These are phyloP conservation scores for Actenoides hombroni DNA, from an alignment of 2,113 vertebrate genomes.

Conservation along the genomic window DNA sequence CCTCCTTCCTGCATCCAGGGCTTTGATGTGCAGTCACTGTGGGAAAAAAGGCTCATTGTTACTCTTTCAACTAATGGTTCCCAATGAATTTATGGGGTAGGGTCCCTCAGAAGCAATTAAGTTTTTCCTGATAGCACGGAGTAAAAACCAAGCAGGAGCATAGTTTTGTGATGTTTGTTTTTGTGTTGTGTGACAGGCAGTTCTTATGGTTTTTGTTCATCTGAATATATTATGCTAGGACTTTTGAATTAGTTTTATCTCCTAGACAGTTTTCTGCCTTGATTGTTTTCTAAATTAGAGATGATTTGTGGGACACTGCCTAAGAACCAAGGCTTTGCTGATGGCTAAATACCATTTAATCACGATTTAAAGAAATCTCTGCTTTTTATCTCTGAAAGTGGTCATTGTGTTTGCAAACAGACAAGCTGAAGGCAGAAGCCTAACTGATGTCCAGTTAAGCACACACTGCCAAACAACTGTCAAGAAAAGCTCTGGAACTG, in stretches of 20 bases:
- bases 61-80: not conserved
- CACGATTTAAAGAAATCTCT: not conserved
- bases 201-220: not conserved
- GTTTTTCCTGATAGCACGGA: not conserved
- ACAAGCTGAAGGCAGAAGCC: slow-evolving; percentile 13
- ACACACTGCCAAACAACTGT: slow-evolving; percentile 57
- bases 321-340: not conserved
- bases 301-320: not conserved
- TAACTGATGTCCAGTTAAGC: slow-evolving; percentile 56
- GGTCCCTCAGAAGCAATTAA: not conserved
- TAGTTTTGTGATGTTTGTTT: not conserved
- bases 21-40: not conserved
- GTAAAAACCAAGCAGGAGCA: not conserved
- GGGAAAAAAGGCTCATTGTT: not conserved
- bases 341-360: slow-evolving; percentile 1
- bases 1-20: not conserved
- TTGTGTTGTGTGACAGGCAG: not conserved
- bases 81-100: not conserved
- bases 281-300: not conserved
- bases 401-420: slow-evolving; percentile 39
- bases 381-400: slow-evolving; percentile 29
- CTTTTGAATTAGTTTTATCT: not conserved
- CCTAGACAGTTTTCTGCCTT: not conserved
- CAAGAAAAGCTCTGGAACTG: slow-evolving; percentile 58
- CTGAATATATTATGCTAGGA: not conserved